Percentiles rank a stretch among this genome's conserved stretches.
These are phyloP conservation scores for Ophion ventricosus DNA, from an alignment of 2,888 invertebrate genomes.

Conservation along the genomic window DNA sequence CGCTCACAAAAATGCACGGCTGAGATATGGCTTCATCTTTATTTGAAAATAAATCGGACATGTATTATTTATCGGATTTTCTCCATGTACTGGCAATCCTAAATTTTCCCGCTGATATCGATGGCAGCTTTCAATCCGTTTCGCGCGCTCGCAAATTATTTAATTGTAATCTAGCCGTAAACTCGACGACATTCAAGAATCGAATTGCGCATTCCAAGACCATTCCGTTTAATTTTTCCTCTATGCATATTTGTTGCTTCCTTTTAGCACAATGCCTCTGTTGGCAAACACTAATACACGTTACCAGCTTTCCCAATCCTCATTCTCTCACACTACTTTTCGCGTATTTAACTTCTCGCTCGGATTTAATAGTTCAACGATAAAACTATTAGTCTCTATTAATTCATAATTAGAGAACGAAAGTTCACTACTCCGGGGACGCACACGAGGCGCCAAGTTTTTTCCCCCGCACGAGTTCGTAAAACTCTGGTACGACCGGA, in stretches of 20 bases:
- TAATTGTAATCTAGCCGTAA: slow-evolving; percentile 28
- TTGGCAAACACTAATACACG: neutral
- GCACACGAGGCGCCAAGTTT: slow-evolving; percentile 29
- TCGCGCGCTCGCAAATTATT: neutral
- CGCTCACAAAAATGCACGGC: slow-evolving; percentile 6
- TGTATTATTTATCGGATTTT: slow-evolving; percentile 35
- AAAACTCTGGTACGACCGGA: neutral
- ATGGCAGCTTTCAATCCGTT: slow-evolving; percentile 6
- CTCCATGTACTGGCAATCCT: slow-evolving; percentile 17
- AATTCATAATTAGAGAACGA: slow-evolving; percentile 77
- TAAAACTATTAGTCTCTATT: slow-evolving; percentile 80
- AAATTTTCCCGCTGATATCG: neutral
- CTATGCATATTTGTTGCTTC: neutral
- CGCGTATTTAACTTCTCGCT: slow-evolving; percentile 55
- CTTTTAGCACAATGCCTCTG: neutral
- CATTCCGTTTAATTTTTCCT: neutral
- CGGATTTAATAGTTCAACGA: slow-evolving; percentile 76
- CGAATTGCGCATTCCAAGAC: neutral
- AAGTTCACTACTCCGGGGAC: slow-evolving; percentile 71
- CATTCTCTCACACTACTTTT: slow-evolving; percentile 49
- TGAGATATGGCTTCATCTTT: slow-evolving; percentile 2
- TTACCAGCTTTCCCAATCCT: slow-evolving; percentile 56
- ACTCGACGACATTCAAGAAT: slow-evolving; percentile 2
- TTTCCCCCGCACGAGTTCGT: slow-evolving; percentile 5
- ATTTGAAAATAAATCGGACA: slow-evolving; percentile 7